A percentile compares a stretch with the other conserved stretches of the same genome.
These are phyloP conservation scores for Platygyra sinensis DNA, from an alignment of 64 coral and sea anemone species.

Conservation along the genomic window DNA sequence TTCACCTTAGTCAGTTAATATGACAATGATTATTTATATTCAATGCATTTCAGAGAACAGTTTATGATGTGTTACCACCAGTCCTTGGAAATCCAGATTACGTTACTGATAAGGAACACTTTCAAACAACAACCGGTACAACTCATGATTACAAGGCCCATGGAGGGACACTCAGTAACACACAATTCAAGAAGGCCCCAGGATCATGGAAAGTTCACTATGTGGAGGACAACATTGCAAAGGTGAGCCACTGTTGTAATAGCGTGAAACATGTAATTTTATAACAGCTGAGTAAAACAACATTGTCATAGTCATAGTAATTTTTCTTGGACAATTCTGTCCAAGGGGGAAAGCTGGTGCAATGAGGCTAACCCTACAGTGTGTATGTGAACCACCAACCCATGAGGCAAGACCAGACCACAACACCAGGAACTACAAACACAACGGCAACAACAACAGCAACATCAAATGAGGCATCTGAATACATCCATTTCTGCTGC, in stretches of 20 bases:
- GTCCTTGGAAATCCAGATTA: conserved; percentile 74
- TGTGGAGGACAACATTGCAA: conserved; percentile 90
- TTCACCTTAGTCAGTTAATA: no score
- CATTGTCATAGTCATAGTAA: no score
- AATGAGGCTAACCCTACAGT: no score
- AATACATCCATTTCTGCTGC: no score
- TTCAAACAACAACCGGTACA: conserved; percentile 84
- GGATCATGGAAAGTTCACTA: conserved; percentile 93
- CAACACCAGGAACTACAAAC: no score
- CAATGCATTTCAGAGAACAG: conserved; percentile 62
- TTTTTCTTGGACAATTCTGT: no score
- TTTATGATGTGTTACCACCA: conserved; percentile 78
- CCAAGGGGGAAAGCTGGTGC: no score
- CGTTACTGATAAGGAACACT: conserved; percentile 69
- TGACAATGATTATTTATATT: neutral
- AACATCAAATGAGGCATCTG: no score
- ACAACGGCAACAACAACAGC: no score
- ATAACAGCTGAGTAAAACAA: neutral
- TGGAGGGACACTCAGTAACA: conserved; percentile 59
- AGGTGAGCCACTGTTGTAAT: conserved; percentile 32
- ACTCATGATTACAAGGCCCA: conserved; percentile 92
- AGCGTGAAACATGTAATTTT: neutral
- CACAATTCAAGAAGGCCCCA: conserved; percentile 82
- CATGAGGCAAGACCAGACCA: no score
- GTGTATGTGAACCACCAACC: no score